Conservation (phyloP, 2,797 vertebrate genomes). For the Australoheros facetus region DNA sequence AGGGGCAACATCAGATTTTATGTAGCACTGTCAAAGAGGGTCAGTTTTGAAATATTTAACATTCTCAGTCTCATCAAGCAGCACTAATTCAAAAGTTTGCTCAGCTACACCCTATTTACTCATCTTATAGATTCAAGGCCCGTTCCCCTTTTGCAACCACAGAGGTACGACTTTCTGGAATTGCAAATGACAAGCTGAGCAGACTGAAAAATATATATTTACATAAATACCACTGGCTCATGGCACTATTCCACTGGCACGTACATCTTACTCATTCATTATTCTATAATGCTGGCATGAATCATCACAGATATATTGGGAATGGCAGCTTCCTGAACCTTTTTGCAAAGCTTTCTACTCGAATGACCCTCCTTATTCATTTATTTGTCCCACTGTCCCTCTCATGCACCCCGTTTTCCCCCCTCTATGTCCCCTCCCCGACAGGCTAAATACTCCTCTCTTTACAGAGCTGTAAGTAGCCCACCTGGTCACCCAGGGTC, state of each 20-base stretch:
- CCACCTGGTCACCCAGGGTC: slow-evolving; percentile 56
- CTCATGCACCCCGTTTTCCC: background rate
- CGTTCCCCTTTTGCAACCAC: background rate
- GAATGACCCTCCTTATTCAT: slow-evolving; percentile 10
- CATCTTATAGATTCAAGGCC: background rate
- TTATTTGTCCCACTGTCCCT: slow-evolving; percentile 2
- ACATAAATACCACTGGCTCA: background rate
- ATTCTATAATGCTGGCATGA: slow-evolving; percentile 18
- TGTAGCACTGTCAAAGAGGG: slow-evolving; percentile 1
- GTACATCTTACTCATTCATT: slow-evolving; percentile 34
- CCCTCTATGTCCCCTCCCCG: slow-evolving; percentile 1
- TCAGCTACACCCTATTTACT: background rate
- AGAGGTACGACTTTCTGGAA: slow-evolving; percentile 17
- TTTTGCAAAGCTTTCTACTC: slow-evolving; percentile 23
- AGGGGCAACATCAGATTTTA: background rate
- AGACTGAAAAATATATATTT: slow-evolving; percentile 1
- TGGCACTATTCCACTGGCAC: background rate
- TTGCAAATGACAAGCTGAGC: slow-evolving; percentile 9
- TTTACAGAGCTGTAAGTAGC: slow-evolving; percentile 59
- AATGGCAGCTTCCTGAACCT: slow-evolving; percentile 16
- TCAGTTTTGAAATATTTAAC: slow-evolving; percentile 4
- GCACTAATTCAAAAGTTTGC: background rate
- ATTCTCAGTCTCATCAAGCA: background rate
- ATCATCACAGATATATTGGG: slow-evolving; percentile 11
- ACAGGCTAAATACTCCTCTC: slow-evolving; percentile 46